Base-by-base conservation (phyloP, 2,888 invertebrate genomes). In the Zonitis immaculata region DNA sequence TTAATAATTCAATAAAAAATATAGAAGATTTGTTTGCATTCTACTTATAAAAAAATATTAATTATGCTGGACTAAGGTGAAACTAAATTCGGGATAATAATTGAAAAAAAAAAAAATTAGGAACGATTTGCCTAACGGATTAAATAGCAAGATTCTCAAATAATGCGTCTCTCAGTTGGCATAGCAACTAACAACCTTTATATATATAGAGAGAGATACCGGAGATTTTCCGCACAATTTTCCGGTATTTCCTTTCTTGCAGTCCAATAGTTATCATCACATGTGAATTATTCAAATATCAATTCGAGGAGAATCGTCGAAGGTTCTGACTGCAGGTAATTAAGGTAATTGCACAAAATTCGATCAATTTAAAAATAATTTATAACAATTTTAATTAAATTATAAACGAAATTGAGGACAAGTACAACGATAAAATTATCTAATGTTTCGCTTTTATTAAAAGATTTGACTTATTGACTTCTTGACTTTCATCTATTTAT, bases 401-500 rank as follows among this genome's bases (percentile, higher is more conserved):
- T 39, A 18, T 20, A 39, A 39, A 39, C 39, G 39, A 39, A 39
- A 39, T 39, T 8, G 39, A 39, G 39, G 39, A 39, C 39, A 39
- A 39, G 32, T 32, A 32, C 32, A 51, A 22, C 3, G 56, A 56
- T 56, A 49, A 52, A 52, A 52, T 46, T 55, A 48, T 48, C 48
- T 55, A 55, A 49, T 46, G 18, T 27, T 18, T 16, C 12, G 7
- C 25, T 9, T 51, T 32, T 44, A 44, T 42, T 46, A 45, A 30
- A 42, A 49, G 32, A 44, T 18, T 52, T 30, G 47, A 49, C 49
- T 52, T 56, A 49, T 56, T 56, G 56, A 56, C 56, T 56, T 56
- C 49, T 52, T 55, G 55, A 55, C 55, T 51, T 55, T 18, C 18
- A n/a, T 49, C 52, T 56, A 48, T 55, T 46, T 49, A 49, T 51